Conservation (phyloP, 2,113 vertebrate genomes). For the Hepsetus odoe region DNA sequence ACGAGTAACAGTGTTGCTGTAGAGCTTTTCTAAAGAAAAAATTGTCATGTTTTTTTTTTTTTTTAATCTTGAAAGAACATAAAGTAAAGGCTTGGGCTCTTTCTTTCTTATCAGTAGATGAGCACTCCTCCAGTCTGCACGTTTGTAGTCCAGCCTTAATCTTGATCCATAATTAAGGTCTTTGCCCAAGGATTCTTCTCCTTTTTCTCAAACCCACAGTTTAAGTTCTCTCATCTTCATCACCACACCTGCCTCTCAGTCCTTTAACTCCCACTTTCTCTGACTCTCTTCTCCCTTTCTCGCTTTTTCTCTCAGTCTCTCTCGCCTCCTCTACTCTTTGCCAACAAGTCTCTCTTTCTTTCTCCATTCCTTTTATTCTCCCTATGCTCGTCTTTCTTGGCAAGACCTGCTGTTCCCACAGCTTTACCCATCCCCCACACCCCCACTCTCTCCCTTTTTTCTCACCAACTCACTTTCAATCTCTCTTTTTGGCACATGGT, state of each 20-base stretch:
- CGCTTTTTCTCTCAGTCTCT: constrained; percentile 6
- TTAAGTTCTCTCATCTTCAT: neutral
- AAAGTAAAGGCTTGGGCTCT: too few species aligned
- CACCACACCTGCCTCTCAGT: constrained; percentile 24
- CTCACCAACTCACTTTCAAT: constrained; percentile 37
- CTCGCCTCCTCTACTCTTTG: constrained; percentile 52
- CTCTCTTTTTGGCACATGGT: constrained; percentile 61
- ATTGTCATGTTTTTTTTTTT: too few species aligned
- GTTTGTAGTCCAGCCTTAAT: neutral
- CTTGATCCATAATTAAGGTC: neutral
- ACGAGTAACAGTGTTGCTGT: too few species aligned
- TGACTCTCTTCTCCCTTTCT: constrained; percentile 17
- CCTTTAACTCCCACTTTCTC: constrained; percentile 24
- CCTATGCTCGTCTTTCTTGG: constrained; percentile 66
- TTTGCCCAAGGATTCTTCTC: neutral
- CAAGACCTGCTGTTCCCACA: constrained; percentile 65
- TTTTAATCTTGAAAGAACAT: too few species aligned
- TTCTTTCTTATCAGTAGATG: too few species aligned
- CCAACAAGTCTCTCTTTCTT: constrained; percentile 72
- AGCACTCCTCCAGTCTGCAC: neutral
- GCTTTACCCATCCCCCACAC: constrained; percentile 59
- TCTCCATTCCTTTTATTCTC: constrained; percentile 67
- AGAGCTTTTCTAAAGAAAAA: too few species aligned
- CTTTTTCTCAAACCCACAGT: neutral
- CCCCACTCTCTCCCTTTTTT: constrained; percentile 33